Base-by-base conservation (phyloP, 2,888 invertebrate species). In the Oithona nana region DNA sequence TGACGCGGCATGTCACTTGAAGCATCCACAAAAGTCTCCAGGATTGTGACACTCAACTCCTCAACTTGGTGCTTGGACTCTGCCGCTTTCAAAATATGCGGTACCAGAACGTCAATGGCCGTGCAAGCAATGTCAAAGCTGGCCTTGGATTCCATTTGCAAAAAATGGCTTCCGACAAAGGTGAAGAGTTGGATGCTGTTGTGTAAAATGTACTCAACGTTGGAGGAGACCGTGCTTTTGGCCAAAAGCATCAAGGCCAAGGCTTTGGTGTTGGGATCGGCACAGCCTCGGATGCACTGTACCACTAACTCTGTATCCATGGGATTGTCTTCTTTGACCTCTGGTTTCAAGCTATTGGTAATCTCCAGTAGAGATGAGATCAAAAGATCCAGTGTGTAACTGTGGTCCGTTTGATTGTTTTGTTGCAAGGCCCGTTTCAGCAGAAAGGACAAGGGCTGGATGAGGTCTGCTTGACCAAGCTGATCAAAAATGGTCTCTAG, bases 121-220 rank as follows among this genome's bases (percentile, higher is more conserved):
- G 31, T 22, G 48, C 62, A 62, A 11, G 62, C 62, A 6, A 62
- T 29, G 28, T 59, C 59, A 28, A 59, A 62, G 8, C 54, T 54
- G 26, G 31, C 39, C 26, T 56, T 62, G 28, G 62, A 62, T 13
- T 62, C 62, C 24, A 62, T 56, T 39, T 56, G 31, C 20, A 62
- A 30, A 24, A 62, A 55, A 56, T 62, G 62, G 28, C 28, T 56
- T 22, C 62, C 62, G 56, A 62, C 49, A 39, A 62, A 62, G 6
- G 62, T 62, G 30, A 62, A 62, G 11, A 62, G 31, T 8, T 58
- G 52, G 20, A 62, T 55, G 39, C 54, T 54, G 39, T 62, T 62
- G 8, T 62, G 62, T 1, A 62, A 29, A 8, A 62, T 49, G 50
- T 56, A 62, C 29, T 62, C 62, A 4, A 56, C 28, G 48, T 48